These are phyloP conservation scores for Odontocerum albicorne DNA, from an alignment of 2,888 invertebrate species.

Conservation along the genomic window DNA sequence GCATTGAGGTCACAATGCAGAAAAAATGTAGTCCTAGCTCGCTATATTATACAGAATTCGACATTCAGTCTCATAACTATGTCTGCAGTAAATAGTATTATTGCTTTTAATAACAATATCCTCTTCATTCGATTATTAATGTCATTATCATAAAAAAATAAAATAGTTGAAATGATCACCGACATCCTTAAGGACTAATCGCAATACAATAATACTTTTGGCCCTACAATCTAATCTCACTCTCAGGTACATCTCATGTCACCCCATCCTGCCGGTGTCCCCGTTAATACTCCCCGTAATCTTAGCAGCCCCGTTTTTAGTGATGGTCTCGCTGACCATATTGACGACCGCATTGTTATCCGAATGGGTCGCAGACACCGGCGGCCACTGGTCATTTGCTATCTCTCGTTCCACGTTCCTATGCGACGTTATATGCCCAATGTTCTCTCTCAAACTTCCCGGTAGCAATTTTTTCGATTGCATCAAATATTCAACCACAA, in stretches of 20 bases:
- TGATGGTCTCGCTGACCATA: neutral
- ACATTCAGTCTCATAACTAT: too few relatives aligned
- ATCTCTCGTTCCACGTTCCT: conserved; percentile 27
- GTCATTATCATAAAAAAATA: too few relatives aligned
- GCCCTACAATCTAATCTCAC: conserved; percentile 7
- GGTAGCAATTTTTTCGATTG: conserved; percentile 49
- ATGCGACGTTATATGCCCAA: conserved; percentile 20
- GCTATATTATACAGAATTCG: too few relatives aligned
- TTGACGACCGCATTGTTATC: neutral
- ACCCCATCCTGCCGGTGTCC: conserved; percentile 9
- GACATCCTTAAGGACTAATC: too few relatives aligned
- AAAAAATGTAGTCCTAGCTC: too few relatives aligned
- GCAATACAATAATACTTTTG: conserved; percentile 13
- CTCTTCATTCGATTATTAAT: too few relatives aligned
- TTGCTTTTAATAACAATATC: too few relatives aligned
- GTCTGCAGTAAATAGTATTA: too few relatives aligned
- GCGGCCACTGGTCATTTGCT: conserved; percentile 29
- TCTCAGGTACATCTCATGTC: conserved; percentile 5
- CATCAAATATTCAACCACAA: conserved; percentile 51
- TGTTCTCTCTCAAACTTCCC: conserved; percentile 47
- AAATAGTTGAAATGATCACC: too few relatives aligned
- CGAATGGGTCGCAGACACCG: conserved; percentile 18
- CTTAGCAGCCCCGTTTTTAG: neutral
- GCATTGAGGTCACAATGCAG: too few relatives aligned
- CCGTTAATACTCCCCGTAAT: neutral